Evolutionary conservation across 2,113 vertebrate species (phyloP).

Genomic region (Zosterops borbonicus): DNA sequence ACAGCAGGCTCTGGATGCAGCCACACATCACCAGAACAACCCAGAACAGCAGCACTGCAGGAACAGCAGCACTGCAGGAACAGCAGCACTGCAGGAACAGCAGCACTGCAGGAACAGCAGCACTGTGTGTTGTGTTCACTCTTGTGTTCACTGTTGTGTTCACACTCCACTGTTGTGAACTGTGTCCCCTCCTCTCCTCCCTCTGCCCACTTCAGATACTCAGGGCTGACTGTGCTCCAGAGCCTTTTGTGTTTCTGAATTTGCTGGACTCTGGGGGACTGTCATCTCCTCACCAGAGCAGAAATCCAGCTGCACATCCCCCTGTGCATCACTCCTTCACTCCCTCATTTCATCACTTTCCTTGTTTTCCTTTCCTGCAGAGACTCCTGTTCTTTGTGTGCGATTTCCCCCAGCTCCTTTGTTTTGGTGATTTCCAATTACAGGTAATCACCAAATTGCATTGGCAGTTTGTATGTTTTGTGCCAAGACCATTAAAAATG

Average conservation of each 20-base stretch:
- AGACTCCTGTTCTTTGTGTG: background rate
- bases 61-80: background rate
- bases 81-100: too few relatives aligned
- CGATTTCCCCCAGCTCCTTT: background rate
- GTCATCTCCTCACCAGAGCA: background rate
- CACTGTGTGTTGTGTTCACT: too few relatives aligned
- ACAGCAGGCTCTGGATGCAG: background rate
- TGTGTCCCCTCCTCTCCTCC: too few relatives aligned
- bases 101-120: too few relatives aligned
- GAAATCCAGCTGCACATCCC: background rate
- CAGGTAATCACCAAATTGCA: background rate
- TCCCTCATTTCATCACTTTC: background rate
- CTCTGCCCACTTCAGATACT: background rate
- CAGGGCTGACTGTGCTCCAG: rapidly evolving
- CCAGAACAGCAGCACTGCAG: background rate
- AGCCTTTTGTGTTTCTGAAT: rapidly evolving
- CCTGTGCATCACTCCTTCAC: background rate
- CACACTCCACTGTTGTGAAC: too few relatives aligned
- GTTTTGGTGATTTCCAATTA: background rate
- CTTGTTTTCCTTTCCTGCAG: background rate
- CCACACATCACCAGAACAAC: rapidly evolving
- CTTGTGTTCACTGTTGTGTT: too few relatives aligned
- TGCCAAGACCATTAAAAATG: background rate
- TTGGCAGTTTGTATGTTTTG: background rate
- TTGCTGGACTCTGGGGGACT: background rate